phyloP scores from a whole-genome alignment of 2,888 invertebrate species.

The Tenthredo distinguenda region DNA sequence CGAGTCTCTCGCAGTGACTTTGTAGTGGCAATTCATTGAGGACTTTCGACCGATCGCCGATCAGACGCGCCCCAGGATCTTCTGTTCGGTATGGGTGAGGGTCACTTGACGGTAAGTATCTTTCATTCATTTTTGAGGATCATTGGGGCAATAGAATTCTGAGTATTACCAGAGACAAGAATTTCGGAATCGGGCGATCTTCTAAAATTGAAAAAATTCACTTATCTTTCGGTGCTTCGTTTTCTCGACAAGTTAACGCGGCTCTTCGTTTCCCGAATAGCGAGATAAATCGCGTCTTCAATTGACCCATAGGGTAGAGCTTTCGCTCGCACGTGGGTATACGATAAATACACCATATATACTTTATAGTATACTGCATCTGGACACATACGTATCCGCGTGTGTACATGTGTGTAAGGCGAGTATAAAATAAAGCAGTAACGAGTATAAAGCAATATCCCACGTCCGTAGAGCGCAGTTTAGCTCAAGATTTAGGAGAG shows the following conservation, averaged over 20 bases:
- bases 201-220: background rate
- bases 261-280: constrained; percentile 7
- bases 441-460: constrained; percentile 41
- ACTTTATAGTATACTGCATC: background rate
- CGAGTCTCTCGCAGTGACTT: constrained; percentile 65
- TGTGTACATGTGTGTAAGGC: background rate
- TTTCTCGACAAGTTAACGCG: background rate
- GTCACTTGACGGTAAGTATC: constrained; percentile 67
- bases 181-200: background rate
- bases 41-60: constrained; percentile 63
- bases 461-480: constrained; percentile 32
- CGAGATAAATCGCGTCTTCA: background rate
- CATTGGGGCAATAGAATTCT: background rate
- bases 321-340: constrained; percentile 3
- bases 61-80: constrained; percentile 68
- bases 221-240: background rate
- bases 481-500: constrained; percentile 40
- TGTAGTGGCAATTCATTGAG: constrained; percentile 73
- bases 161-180: background rate
- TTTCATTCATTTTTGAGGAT: constrained; percentile 29
- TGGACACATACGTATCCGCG: background rate
- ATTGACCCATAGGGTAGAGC: background rate
- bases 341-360: constrained; percentile 19
- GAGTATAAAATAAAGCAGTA: constrained; percentile 24
- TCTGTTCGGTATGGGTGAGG: constrained; percentile 66